Conservation (phyloP, 2,113 vertebrate genomes). For the Xiphias gladius region DNA sequence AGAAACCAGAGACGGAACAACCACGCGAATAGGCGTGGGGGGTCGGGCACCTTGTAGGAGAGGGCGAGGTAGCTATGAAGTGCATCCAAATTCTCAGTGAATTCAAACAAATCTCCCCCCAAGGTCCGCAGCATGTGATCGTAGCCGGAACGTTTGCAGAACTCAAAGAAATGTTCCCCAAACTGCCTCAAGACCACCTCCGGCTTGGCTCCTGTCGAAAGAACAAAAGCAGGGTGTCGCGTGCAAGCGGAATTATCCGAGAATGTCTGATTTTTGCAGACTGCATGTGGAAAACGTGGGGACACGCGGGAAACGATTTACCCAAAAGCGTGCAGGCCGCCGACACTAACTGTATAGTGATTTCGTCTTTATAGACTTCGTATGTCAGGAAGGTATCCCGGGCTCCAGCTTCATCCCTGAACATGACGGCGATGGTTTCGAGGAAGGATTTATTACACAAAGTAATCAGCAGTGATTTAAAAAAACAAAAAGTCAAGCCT, state of each 20-base stretch:
- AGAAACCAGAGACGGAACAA: no score
- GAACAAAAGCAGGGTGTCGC: constrained; percentile 5
- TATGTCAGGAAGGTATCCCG: constrained; percentile 86
- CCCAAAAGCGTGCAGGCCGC: constrained; percentile 86
- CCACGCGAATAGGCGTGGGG: not conserved
- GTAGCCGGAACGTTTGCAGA: constrained; percentile 88
- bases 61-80: constrained; percentile 87
- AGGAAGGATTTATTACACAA: no score
- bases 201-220: constrained; percentile 81
- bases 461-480: no score
- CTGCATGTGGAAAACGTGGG: not conserved
- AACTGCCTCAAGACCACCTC: constrained; percentile 85
- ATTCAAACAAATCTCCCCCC: constrained; percentile 87
- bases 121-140: constrained; percentile 88
- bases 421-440: no score
- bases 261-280: not conserved
- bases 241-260: not conserved
- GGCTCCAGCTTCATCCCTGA: constrained; percentile 79
- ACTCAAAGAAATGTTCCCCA: constrained; percentile 89
- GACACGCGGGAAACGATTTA: constrained; percentile 42
- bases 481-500: no score
- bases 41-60: constrained; percentile 86
- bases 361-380: constrained; percentile 86
- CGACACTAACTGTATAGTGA: constrained; percentile 83
- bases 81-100: constrained; percentile 88